Percentiles rank a stretch among this genome's conserved stretches.
These are phyloP conservation scores for Akabosia matsudoensis DNA, from an alignment of 1,140 invertebrate species.

Conservation along the genomic window DNA sequence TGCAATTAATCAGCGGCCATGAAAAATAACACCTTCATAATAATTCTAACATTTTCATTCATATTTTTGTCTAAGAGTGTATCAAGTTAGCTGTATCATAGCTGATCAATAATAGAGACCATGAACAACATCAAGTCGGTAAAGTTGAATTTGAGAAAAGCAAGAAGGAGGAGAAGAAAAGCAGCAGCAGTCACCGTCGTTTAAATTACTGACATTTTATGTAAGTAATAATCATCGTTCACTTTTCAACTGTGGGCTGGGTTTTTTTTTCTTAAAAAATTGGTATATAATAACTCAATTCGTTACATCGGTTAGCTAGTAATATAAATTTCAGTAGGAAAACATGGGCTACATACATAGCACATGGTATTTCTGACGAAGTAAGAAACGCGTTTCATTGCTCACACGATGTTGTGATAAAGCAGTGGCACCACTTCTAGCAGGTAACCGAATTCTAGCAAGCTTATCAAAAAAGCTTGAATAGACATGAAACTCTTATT, in stretches of 20 bases:
- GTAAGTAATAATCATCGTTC: constrained; percentile 13
- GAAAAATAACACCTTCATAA: not conserved
- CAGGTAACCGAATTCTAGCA: no score
- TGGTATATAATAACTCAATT: constrained; percentile 48
- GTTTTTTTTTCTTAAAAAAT: constrained; percentile 46
- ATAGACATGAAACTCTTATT: no score
- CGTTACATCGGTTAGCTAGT: constrained; percentile 29
- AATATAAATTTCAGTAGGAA: no score
- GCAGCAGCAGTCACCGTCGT: not conserved
- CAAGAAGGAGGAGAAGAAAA: no score
- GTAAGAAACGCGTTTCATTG: no score
- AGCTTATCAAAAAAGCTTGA: no score
- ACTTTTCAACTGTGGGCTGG: constrained; percentile 21
- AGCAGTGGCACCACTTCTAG: no score
- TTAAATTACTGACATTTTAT: constrained; percentile 11
- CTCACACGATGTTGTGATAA: no score
- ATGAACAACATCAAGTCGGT: no score
- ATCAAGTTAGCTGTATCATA: no score
- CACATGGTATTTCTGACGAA: not conserved
- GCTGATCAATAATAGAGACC: no score
- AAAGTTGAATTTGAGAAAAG: not conserved
- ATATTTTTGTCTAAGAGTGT: no score
- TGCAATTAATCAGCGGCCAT: not conserved
- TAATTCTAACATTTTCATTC: not conserved
- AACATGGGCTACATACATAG: not conserved